These are phyloP conservation scores for Mormyrus iriodes DNA, from an alignment of 2,113 vertebrate genomes.

Conservation along the genomic window DNA sequence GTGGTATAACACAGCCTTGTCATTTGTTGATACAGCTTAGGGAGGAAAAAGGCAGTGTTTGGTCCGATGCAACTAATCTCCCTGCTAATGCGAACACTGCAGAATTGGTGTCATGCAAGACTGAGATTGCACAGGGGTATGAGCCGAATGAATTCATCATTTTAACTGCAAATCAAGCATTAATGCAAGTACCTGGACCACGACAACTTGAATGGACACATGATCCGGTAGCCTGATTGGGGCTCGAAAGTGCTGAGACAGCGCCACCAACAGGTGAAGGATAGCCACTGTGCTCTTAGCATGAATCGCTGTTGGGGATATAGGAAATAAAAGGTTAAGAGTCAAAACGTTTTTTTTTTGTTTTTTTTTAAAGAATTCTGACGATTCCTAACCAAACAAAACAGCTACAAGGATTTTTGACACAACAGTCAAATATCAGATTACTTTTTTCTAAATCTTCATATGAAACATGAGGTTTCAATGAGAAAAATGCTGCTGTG, in stretches of 20 bases:
- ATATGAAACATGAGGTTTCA: neutral
- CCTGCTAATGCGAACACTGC: too few species aligned
- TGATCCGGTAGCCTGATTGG: constrained; percentile 94
- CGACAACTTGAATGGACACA: constrained; percentile 93
- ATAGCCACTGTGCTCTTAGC: constrained; percentile 95
- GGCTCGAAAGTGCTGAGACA: constrained; percentile 93
- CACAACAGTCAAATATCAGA: neutral
- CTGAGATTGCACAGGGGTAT: too few species aligned
- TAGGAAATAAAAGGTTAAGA: neutral
- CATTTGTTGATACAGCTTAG: neutral
- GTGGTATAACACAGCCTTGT: neutral
- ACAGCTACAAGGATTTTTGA: neutral
- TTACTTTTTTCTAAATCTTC: neutral
- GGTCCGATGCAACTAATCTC: neutral
- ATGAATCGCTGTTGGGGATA: constrained; percentile 76
- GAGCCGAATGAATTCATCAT: too few species aligned
- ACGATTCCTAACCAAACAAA: neutral
- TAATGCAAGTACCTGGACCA: constrained; percentile 78
- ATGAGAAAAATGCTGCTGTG: neutral
- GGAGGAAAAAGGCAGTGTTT: neutral
- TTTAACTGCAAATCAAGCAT: neutral
- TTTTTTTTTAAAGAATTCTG: neutral
- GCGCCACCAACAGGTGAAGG: constrained; percentile 88
- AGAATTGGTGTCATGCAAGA: too few species aligned
- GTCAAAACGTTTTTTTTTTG: neutral